These are phyloP conservation scores for Lucilia sericata DNA, from an alignment of 1,140 invertebrate genomes.

Conservation along the genomic window DNA sequence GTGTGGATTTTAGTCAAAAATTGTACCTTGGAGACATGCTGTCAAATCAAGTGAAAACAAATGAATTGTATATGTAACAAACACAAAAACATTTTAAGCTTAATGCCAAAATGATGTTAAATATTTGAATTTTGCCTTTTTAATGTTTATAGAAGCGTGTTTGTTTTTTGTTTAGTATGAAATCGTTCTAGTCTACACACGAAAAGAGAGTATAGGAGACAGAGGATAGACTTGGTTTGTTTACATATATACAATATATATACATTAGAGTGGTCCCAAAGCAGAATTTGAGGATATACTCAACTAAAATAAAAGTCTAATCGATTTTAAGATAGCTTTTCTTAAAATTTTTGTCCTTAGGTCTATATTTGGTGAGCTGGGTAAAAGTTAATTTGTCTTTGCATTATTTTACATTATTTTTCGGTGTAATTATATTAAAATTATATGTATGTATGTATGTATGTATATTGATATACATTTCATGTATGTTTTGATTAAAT, in stretches of 20 bases:
- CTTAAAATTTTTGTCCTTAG: too few species aligned
- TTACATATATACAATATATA: background rate
- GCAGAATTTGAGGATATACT: too few species aligned
- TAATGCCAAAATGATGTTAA: constrained; percentile 42
- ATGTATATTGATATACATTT: too few species aligned
- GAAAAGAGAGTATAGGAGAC: background rate
- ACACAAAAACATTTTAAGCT: background rate
- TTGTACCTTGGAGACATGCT: constrained; percentile 42
- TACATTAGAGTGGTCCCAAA: too few species aligned
- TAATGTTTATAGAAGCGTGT: constrained; percentile 9
- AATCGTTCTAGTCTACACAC: background rate
- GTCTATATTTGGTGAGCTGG: too few species aligned
- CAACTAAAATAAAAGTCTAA: too few species aligned
- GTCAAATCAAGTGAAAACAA: constrained; percentile 43
- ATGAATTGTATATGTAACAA: constrained; percentile 29
- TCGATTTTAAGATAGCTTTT: too few species aligned
- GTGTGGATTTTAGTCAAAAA: constrained; percentile 17
- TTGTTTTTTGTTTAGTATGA: background rate
- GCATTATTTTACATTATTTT: too few species aligned
- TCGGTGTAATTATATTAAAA: too few species aligned
- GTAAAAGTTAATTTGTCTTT: too few species aligned
- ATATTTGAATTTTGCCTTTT: constrained; percentile 42
- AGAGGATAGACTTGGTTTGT: background rate
- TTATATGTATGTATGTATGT: too few species aligned
- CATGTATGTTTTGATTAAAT: too few species aligned